Evolutionary conservation across 2,113 vertebrate species (phyloP).

Genomic region (Tychaedon coryphoeus): DNA sequence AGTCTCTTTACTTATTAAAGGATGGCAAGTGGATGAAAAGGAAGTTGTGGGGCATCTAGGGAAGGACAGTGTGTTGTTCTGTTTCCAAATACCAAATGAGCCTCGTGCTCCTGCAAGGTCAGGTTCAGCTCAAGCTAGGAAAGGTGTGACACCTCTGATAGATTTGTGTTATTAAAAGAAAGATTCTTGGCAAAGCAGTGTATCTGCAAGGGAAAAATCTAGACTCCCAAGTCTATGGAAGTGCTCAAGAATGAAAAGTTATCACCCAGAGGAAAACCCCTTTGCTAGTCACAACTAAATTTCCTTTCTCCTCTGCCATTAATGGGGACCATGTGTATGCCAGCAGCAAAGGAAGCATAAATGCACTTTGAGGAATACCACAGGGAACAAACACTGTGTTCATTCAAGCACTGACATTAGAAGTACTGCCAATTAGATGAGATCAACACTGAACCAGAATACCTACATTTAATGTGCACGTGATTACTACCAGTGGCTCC

Average conservation of each 20-base stretch:
- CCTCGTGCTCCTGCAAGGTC: constrained; percentile 21
- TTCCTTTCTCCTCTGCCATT: background rate
- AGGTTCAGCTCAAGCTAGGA: background rate
- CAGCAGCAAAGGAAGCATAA: background rate
- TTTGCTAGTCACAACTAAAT: background rate
- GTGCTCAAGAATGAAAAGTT: constrained; percentile 15
- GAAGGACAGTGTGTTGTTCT: background rate
- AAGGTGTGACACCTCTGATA: background rate
- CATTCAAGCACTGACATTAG: background rate
- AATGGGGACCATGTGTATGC: background rate
- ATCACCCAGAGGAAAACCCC: background rate
- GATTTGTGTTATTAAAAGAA: constrained; percentile 16
- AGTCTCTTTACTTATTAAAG: constrained; percentile 2
- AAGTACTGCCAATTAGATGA: background rate
- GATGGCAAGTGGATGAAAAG: background rate
- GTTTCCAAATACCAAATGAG: background rate
- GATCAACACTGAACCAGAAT: background rate
- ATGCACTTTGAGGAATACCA: background rate
- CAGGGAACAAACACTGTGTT: background rate
- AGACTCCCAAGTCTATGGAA: background rate
- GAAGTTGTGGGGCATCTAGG: background rate
- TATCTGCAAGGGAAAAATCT: background rate
- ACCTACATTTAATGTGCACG: background rate
- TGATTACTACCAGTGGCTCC: background rate
- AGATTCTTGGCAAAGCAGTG: background rate